These are phyloP conservation scores for Riparia riparia DNA, from an alignment of 2,113 vertebrate species.

Conservation along the genomic window DNA sequence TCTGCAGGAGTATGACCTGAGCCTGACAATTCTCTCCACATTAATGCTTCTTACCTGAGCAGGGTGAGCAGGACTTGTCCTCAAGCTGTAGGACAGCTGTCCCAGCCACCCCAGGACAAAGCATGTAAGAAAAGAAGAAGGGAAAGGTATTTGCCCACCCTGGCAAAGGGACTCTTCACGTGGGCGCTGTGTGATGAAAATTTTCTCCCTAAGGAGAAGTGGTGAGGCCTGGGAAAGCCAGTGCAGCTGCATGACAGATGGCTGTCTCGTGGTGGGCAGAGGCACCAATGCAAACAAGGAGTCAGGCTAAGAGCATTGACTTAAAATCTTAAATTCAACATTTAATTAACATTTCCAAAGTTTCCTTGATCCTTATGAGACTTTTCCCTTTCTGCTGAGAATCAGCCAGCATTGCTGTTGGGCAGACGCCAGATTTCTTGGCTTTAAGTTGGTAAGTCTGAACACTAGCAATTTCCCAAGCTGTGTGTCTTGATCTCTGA, in stretches of 20 bases:
- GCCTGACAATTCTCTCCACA: not conserved
- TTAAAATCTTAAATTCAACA: not conserved
- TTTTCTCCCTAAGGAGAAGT: not conserved
- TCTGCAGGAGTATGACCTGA: not conserved
- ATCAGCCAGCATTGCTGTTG: not conserved
- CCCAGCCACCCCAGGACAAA: not conserved
- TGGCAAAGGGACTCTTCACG: accelerated
- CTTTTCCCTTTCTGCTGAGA: not conserved
- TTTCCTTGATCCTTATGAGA: not conserved
- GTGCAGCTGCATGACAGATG: not conserved
- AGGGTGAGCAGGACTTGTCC: not conserved
- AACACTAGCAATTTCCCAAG: not conserved
- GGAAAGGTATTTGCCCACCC: not conserved
- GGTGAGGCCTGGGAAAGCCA: not conserved
- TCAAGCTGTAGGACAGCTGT: not conserved
- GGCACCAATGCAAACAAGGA: not conserved
- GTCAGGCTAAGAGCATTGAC: not conserved
- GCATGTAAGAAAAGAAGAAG: accelerated
- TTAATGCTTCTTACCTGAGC: not conserved
- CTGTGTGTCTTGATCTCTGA: not conserved
- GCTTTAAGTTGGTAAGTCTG: not conserved
- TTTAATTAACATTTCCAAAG: slow-evolving; percentile 9
- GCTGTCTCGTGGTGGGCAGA: not conserved
- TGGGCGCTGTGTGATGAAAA: not conserved
- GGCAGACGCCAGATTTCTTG: not conserved